Evolutionary conservation across 1,140 invertebrate species (phyloP).

Genomic region (Penaeus indicus): DNA sequence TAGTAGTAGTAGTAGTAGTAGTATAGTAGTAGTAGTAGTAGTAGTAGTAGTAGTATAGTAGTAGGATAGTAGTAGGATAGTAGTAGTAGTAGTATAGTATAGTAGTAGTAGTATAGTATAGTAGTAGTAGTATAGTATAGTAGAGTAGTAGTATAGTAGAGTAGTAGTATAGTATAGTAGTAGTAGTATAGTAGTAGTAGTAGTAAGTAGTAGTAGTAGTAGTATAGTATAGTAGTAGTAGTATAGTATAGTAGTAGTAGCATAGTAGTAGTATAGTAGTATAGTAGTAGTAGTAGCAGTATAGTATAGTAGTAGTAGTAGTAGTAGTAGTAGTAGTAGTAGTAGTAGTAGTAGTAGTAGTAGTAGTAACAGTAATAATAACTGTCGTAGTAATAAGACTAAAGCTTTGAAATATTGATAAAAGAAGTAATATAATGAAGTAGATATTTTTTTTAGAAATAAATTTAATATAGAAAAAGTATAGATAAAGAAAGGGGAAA

Average conservation of each 20-base stretch:
- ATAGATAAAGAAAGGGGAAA: too few relatives aligned
- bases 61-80: not conserved
- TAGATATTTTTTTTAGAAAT: not conserved
- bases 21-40: slow-evolving; percentile 34
- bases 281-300: too few relatives aligned
- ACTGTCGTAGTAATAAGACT: not conserved
- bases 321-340: slow-evolving; percentile 14
- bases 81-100: not conserved
- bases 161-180: too few relatives aligned
- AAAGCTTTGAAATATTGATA: not conserved
- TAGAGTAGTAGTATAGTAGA: too few relatives aligned
- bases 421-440: not conserved
- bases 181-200: too few relatives aligned
- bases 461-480: too few relatives aligned
- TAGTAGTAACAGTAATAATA: not conserved
- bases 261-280: too few relatives aligned
- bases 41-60: slow-evolving; percentile 17
- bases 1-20: not conserved
- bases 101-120: too few relatives aligned
- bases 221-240: too few relatives aligned
- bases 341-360: slow-evolving; percentile 37
- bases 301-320: slow-evolving; percentile 3
- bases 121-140: too few relatives aligned
- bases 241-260: too few relatives aligned
- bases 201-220: too few relatives aligned